Evolutionary conservation across 2,797 vertebrate genomes (phyloP), one percentile per base, ranked within the genome.

Genomic region (Mormyrus proboscirostris): DNA sequence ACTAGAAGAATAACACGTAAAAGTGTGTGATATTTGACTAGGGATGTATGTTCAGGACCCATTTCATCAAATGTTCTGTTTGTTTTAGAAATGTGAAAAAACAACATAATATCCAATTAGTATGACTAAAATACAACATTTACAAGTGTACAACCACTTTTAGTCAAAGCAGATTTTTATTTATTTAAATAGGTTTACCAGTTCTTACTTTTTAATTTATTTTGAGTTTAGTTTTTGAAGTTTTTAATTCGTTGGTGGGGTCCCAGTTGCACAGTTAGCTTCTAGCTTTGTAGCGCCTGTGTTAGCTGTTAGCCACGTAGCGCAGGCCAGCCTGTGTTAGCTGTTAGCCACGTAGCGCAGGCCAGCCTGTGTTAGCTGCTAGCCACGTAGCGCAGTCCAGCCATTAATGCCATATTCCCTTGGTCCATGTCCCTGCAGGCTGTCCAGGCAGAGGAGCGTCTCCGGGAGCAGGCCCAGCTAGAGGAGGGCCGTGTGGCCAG

Each of bases 401-500:
- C n/a, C 47, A 12, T 25, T 85, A 85, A 51, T 49, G 14, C 2
- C 2, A 1, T 1, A 16, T 85, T 25, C n/a, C 47, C 19, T 53
- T 4, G 49, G 83, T 22, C 82, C 49, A 1, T 69, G 25, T 59
- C 9, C 87, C 57, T 49, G 0, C 93, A 99, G 98, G 94, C 93
- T 0, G 92, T 94, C 0, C 96, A 97, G 73, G 96, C 93, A 0
- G 97, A 98, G 92, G 96, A 97, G 83, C 95, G 94, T 3, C 95
- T 97, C 0, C 94, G 90, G 9, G 96, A 97, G 88, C 97, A 95
- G 0, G 95, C 97, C 0, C 95, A 96, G 93, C 92, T 94, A 5
- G 97, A 98, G 53, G 98, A 99, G 92, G 91, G 88, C 5, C 94
- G 98, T 0, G 96, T 97, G 2, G 96, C 97, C 0, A 95, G 94